These are phyloP conservation scores for Orthonychiurus folsomi DNA, from an alignment of 2,888 invertebrate genomes.

Conservation along the genomic window DNA sequence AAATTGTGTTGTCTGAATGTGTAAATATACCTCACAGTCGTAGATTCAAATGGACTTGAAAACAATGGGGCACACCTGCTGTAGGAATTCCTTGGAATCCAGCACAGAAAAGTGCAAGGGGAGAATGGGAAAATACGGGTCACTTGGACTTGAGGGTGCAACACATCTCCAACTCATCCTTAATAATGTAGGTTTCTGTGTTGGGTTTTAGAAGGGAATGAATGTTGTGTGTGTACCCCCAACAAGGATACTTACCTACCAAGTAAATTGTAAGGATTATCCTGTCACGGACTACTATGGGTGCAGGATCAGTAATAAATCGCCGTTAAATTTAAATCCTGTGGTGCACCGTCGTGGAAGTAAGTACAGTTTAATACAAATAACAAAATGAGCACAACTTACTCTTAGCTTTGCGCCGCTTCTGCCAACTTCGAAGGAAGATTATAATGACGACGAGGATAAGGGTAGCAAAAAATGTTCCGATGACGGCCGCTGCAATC, in stretches of 20 bases:
- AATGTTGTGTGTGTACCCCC: neutral
- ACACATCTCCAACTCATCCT: neutral
- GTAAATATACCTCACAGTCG: neutral
- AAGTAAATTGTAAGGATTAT: neutral
- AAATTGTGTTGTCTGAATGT: neutral
- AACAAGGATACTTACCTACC: no score
- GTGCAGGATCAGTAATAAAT: neutral
- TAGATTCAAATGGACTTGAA: neutral
- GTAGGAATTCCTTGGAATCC: neutral
- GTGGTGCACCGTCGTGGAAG: neutral
- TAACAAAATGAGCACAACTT: neutral
- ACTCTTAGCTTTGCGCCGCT: slow-evolving; percentile 44
- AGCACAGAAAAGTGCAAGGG: neutral
- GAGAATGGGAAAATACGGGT: no score
- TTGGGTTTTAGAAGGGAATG: no score
- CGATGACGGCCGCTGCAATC: slow-evolving; percentile 61
- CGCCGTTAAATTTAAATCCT: neutral
- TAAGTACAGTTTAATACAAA: neutral
- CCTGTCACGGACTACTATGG: neutral
- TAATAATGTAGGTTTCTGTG: slow-evolving; percentile 1
- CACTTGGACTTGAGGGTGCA: no score
- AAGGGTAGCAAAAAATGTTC: slow-evolving; percentile 59
- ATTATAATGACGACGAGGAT: slow-evolving; percentile 53
- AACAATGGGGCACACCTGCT: neutral
- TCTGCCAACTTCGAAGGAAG: slow-evolving; percentile 55